Base-by-base conservation (phyloP, 2,888 invertebrate genomes). In the Ceriagrion tenellum region DNA sequence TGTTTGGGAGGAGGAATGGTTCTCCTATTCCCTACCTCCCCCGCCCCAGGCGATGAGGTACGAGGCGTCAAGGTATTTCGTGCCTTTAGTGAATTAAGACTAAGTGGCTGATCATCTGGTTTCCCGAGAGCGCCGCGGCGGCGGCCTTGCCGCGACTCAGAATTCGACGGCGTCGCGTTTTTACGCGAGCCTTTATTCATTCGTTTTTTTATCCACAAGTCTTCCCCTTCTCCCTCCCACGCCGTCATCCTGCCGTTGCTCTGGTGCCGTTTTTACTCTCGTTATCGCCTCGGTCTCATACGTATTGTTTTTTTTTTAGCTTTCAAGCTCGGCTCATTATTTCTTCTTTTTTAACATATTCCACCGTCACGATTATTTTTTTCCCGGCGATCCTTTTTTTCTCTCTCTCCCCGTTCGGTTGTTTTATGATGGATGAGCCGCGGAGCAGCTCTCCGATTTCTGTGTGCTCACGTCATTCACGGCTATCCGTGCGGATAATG, bases 71-170 rank as follows among this genome's bases (percentile, higher is more conserved):
- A 93, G 93, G 93, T 93, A 93, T 93, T 93, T 74, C 63, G 69
- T 74, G 74, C 63, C 91, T 91, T 91, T 74, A 93, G 93, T 93
- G 93, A 93, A 93, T 93, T 74, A 69, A 93, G 93, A 74, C 93
- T 93, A 93, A 93, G 74, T 93, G 93, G 93, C 55, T n/a, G 74
- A 93, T 93, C 93, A 93, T 93, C 93, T 93, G 93, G 93, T 93
- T 93, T 93, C 26, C 26, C 40, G 63, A 40, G 55, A 20, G 16
- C 81, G 23, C 47, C 47, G 47, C 8, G 47, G n/a, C n/a, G n/a
- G 35, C 91, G 91, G 56, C 91, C 91, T 91, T 91, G 91, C 91
- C 26, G 91, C 63, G 55, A n/a, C 47, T 47, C 20, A 47, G 59
- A 40, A 63, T 63, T 63, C 40, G 20, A 40, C 63, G 26, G 89